phyloP scores from a whole-genome alignment of 2,797 vertebrate genomes.

The Dromococcyx pavoninus region DNA sequence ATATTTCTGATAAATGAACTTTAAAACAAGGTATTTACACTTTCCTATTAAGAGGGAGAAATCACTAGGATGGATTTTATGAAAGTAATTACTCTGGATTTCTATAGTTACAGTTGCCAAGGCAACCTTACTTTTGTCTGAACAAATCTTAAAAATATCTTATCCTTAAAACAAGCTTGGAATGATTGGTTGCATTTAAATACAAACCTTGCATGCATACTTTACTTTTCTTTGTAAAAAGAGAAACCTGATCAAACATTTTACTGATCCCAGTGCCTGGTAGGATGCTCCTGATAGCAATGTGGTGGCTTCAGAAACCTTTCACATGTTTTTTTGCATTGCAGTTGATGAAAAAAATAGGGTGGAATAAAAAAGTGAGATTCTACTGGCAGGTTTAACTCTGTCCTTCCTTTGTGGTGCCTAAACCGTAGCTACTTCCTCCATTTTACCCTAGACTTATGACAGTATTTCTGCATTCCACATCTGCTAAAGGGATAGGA shows the following conservation, averaged over 20 bases:
- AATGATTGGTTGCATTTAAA: neutral
- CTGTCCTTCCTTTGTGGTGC: neutral
- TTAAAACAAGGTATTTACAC: conserved; percentile 21
- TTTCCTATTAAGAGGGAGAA: neutral
- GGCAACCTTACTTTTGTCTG: conserved; percentile 50
- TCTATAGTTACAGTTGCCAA: conserved; percentile 54
- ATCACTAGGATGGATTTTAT: conserved; percentile 42
- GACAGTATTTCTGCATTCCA: neutral
- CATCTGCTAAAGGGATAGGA: neutral
- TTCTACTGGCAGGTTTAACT: neutral
- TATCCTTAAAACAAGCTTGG: conserved; percentile 30
- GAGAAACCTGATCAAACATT: neutral
- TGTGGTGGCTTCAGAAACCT: neutral
- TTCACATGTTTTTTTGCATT: neutral
- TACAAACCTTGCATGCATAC: neutral
- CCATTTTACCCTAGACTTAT: neutral
- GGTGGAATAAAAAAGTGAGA: neutral
- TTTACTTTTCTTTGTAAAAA: neutral
- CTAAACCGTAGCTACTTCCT: neutral
- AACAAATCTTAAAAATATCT: conserved; percentile 43
- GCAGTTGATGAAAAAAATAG: neutral
- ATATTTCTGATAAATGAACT: neutral
- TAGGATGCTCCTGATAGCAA: neutral
- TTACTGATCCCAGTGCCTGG: neutral
- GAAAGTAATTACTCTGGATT: conserved; percentile 49